phyloP scores from a whole-genome alignment of 2,888 invertebrate genomes.

The Leucozona laternaria region DNA sequence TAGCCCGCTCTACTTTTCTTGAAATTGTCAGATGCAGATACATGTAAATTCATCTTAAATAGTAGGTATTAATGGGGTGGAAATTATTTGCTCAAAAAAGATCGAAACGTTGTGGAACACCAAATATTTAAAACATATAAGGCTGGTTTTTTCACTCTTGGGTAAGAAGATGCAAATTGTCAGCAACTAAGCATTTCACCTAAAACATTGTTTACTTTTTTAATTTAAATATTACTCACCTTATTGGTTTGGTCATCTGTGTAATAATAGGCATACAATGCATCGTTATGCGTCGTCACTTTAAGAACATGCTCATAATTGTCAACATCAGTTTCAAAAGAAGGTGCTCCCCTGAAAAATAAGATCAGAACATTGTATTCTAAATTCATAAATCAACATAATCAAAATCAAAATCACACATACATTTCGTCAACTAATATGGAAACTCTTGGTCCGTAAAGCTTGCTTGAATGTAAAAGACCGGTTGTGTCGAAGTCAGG shows the following conservation, averaged over 20 bases:
- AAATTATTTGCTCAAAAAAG: too few relatives aligned
- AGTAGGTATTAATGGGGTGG: too few relatives aligned
- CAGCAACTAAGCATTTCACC: too few relatives aligned
- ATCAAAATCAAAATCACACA: constrained; percentile 52
- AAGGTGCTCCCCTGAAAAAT: constrained; percentile 80
- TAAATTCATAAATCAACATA: not conserved
- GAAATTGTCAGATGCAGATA: too few relatives aligned
- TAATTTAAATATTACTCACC: constrained; percentile 82
- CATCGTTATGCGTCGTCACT: constrained; percentile 94
- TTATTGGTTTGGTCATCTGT: constrained; percentile 92
- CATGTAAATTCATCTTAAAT: too few relatives aligned
- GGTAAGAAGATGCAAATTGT: too few relatives aligned
- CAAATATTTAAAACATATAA: too few relatives aligned
- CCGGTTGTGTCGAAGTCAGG: constrained; percentile 83
- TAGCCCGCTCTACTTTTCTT: too few relatives aligned
- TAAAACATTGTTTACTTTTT: not conserved
- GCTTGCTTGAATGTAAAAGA: constrained; percentile 80
- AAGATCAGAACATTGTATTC: not conserved
- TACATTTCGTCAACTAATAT: constrained; percentile 82
- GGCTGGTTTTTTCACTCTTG: too few relatives aligned
- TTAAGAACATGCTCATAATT: constrained; percentile 89
- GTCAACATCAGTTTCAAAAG: constrained; percentile 84
- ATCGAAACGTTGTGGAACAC: too few relatives aligned
- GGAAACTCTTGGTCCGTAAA: constrained; percentile 81
- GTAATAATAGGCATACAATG: constrained; percentile 95